Conservation (phyloP, 2,797 vertebrate species). For the Avahi laniger region DNA sequence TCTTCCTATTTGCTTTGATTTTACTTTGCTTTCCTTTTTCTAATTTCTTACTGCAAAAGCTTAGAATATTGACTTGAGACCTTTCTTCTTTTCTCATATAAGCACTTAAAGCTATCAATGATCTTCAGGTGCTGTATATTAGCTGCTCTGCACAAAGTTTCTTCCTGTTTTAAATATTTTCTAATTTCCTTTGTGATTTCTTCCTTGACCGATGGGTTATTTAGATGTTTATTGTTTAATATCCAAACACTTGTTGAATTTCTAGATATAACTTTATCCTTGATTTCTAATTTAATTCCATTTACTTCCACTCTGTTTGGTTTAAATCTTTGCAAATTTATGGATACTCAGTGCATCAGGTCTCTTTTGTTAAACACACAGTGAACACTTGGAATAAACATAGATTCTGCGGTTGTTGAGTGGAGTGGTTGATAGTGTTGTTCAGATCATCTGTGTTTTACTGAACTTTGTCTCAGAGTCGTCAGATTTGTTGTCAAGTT, state of each 20-base stretch:
- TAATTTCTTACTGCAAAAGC: neutral
- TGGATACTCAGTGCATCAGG: neutral
- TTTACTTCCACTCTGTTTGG: neutral
- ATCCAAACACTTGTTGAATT: neutral
- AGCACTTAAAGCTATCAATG: neutral
- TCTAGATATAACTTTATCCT: neutral
- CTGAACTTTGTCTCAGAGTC: neutral
- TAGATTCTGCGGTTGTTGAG: neutral
- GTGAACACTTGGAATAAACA: neutral
- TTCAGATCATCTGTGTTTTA: neutral
- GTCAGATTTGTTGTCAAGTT: neutral
- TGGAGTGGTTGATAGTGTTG: fast-evolving
- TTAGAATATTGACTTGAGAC: neutral
- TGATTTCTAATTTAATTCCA: neutral
- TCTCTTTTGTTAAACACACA: neutral
- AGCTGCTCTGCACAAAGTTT: neutral
- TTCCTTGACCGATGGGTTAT: neutral
- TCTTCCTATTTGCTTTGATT: neutral
- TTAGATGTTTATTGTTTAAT: neutral
- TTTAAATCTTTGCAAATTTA: neutral
- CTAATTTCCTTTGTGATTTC: neutral
- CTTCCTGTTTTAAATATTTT: neutral
- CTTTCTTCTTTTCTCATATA: neutral
- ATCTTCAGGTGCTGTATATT: neutral
- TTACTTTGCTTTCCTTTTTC: neutral